Percentiles rank a stretch among this genome's conserved stretches.
Conservation (phyloP, 2,797 vertebrate genomes). For the Acanthornis magna region DNA sequence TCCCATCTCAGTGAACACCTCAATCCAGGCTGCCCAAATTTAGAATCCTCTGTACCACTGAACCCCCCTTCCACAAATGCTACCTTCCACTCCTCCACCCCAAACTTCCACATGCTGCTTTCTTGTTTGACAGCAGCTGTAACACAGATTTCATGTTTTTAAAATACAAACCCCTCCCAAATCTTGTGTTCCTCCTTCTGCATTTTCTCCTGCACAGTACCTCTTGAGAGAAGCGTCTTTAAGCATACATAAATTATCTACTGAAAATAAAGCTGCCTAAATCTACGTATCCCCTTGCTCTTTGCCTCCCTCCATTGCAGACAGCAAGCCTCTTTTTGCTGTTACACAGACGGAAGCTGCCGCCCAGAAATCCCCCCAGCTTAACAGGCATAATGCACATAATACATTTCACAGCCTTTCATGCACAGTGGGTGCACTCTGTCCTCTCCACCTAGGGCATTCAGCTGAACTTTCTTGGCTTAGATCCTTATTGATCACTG, state of each 20-base stretch:
- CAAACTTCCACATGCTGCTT: background rate
- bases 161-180: background rate
- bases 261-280: background rate
- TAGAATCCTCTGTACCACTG: background rate
- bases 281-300: background rate
- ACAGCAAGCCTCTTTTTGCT: background rate
- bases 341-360: rapidly evolving
- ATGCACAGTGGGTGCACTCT: background rate
- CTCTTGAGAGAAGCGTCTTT: background rate
- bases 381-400: background rate
- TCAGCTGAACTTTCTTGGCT: background rate
- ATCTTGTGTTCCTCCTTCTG: background rate
- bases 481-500: background rate
- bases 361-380: background rate
- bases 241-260: background rate
- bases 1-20: background rate
- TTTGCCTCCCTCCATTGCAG: background rate
- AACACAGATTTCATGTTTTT: rapidly evolving
- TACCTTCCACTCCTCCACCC: background rate
- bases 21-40: background rate
- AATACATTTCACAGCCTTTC: background rate
- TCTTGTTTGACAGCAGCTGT: background rate
- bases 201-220: background rate
- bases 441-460: background rate
- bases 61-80: background rate